Base-by-base conservation (phyloP, 2,888 invertebrate species). In the Dorcus hopei region DNA sequence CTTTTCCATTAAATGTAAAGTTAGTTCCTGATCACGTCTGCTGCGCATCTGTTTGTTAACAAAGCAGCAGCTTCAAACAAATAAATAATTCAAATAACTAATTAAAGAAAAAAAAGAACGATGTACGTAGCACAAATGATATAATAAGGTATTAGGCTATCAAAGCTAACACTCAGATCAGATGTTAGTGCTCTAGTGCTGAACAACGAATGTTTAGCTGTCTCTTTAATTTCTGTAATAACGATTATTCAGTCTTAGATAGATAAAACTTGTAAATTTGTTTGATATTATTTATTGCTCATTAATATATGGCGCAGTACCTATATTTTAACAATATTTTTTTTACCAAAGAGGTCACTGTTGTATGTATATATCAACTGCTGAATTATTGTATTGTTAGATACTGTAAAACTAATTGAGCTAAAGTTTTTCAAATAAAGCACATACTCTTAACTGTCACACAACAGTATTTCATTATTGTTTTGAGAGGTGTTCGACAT, bases 71-170 rank as follows among this genome's bases (percentile, higher is more conserved):
- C 58, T 65, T 59, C 59, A 61, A 62, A 63, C 54, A 65, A 61
- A 58, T 52, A 65, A 61, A 58, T 52, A 62, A 57, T 61, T 62
- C 55, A 59, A 62, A 53, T 65, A 33, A 62, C 50, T 59, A 56
- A 47, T 49, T 33, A 64, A 59, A 61, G 54, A 60, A 64, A 63
- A 61, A 64, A 63, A 61, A 64, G 64, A 70, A 70, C 65, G 66
- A 74, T 72, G 73, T 75, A 75, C 72, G 74, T 74, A 76, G 77
- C 77, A 77, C 77, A 77, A 77, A 76, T 68, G 68, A 73, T 70
- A 47, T 59, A 61, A 63, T 70, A 69, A 65, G 61, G 65, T 69
- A 33, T 33, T 33, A 68, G 70, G 67, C 64, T 68, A 68, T 33
- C 2, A 33, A 68, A 63, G 62, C 64, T 62, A 54, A 59, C 55